phyloP scores from a whole-genome alignment of 2,113 vertebrate species.

The Caranx ignobilis region DNA sequence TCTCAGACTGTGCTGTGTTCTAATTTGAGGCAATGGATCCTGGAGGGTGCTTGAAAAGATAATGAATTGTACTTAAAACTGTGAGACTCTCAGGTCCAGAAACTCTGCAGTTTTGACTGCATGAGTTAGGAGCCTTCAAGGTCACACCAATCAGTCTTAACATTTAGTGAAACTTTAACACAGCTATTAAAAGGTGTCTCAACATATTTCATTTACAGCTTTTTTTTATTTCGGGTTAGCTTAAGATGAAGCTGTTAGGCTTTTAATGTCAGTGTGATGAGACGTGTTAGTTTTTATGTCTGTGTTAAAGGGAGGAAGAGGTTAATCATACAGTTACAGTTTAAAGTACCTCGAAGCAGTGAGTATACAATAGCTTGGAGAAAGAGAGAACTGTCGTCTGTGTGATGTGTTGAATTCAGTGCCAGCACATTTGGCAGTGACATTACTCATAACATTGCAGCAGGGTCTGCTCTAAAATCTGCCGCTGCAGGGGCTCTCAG shows the following conservation, averaged over 20 bases:
- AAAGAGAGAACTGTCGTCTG: slow-evolving; percentile 36
- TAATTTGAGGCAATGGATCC: no score
- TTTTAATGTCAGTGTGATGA: neutral
- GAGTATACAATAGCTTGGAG: slow-evolving; percentile 23
- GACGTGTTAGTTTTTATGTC: neutral
- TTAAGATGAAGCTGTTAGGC: neutral
- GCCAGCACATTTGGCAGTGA: slow-evolving; percentile 71
- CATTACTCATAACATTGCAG: slow-evolving; percentile 62
- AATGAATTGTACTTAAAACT: no score
- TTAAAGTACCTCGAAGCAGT: slow-evolving; percentile 15
- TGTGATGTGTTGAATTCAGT: slow-evolving; percentile 41
- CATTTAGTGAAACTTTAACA: neutral
- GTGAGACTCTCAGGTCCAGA: no score
- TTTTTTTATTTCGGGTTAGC: neutral
- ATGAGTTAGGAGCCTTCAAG: no score
- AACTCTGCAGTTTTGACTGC: no score
- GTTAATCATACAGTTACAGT: slow-evolving; percentile 15
- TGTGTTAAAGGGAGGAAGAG: neutral
- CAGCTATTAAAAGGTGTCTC: neutral
- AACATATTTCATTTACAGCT: neutral
- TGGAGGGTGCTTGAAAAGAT: no score
- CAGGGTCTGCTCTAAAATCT: slow-evolving; percentile 58
- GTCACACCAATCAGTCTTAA: neutral
- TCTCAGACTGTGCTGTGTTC: no score
- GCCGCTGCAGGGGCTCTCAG: slow-evolving; percentile 51